Conservation (phyloP, 2,113 vertebrate genomes). For the Podilymbus podiceps region DNA sequence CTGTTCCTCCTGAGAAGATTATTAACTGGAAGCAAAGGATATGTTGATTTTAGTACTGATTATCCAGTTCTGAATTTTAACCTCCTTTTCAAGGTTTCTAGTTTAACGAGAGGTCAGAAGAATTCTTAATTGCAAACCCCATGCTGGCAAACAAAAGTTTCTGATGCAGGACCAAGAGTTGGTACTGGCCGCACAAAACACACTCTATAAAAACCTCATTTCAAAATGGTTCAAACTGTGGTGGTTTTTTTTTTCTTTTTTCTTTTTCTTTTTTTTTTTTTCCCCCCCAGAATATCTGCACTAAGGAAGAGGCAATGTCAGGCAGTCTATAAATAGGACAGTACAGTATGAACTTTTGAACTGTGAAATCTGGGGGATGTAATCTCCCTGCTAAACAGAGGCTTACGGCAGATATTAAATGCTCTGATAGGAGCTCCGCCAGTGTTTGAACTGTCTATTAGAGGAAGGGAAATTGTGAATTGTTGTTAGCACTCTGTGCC, state of each 20-base stretch:
- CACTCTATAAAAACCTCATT: neutral
- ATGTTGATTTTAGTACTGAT: neutral
- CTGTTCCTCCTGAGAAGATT: neutral
- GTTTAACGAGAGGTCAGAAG: neutral
- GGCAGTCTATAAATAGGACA: constrained; percentile 59
- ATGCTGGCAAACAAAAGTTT: neutral
- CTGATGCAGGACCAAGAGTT: neutral
- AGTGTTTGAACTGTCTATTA: constrained; percentile 14
- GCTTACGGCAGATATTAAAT: constrained; percentile 65
- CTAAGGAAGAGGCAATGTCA: constrained; percentile 40
- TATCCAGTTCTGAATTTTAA: neutral
- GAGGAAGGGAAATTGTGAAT: constrained; percentile 9
- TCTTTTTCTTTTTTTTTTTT: neutral
- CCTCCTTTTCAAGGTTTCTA: neutral
- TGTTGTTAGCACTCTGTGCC: neutral
- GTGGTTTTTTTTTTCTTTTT: neutral
- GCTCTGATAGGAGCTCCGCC: constrained; percentile 8
- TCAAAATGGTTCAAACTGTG: neutral
- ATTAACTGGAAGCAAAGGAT: neutral
- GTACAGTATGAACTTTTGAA: constrained; percentile 71
- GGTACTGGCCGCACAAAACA: neutral
- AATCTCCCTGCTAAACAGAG: constrained; percentile 71
- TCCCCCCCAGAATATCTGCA: neutral
- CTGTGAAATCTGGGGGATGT: constrained; percentile 67
- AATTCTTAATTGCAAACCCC: neutral